phyloP scores from a whole-genome alignment of 2,888 invertebrate species.

The Tetanocera ferruginea region DNA sequence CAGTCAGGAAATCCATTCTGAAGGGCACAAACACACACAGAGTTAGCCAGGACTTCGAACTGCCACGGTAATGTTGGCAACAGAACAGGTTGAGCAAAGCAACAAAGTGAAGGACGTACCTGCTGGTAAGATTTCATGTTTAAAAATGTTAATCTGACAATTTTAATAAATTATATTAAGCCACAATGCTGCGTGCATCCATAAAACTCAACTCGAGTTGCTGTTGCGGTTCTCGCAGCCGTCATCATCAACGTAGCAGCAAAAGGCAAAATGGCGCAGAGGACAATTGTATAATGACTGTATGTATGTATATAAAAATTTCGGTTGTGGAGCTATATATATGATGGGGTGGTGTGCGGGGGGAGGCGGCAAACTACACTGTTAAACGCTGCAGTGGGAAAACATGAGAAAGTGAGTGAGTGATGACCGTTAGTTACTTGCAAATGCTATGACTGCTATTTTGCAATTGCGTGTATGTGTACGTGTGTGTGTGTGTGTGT shows the following conservation, averaged over 20 bases:
- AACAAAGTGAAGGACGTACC: too few relatives aligned
- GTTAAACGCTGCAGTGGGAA: neutral
- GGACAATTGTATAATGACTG: neutral
- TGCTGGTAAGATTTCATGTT: slow-evolving; percentile 35
- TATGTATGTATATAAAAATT: too few relatives aligned
- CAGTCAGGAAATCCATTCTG: too few relatives aligned
- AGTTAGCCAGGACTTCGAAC: too few relatives aligned
- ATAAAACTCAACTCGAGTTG: neutral
- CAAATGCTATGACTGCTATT: too few relatives aligned
- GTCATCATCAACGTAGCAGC: neutral
- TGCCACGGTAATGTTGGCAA: too few relatives aligned
- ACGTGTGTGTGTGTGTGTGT: neutral
- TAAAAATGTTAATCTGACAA: slow-evolving; percentile 53
- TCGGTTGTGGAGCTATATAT: neutral
- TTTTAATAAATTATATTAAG: slow-evolving; percentile 54
- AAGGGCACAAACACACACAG: too few relatives aligned
- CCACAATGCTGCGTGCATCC: slow-evolving; percentile 41
- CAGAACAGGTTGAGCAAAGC: too few relatives aligned
- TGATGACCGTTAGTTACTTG: neutral
- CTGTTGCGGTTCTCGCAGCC: neutral
- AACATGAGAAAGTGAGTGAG: neutral
- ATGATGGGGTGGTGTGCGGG: neutral
- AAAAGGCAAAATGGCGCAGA: neutral
- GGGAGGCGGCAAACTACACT: neutral
- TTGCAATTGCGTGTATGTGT: neutral